Conservation (phyloP, 2,113 vertebrate genomes). For the Poeciliopsis turrubarensis region DNA sequence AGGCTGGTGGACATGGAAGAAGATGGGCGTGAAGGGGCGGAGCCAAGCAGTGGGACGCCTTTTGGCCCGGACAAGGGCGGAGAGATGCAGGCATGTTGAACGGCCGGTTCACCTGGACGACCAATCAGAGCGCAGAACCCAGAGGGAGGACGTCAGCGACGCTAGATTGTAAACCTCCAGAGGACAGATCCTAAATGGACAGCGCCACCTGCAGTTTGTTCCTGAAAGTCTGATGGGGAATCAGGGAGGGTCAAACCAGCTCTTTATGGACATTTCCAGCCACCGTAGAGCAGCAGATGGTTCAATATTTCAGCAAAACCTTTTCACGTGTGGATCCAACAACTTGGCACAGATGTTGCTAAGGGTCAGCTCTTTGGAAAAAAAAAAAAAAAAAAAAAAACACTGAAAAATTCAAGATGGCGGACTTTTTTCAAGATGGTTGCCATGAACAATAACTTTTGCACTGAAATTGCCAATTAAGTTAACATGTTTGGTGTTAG, state of each 20-base stretch:
- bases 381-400: too few species aligned
- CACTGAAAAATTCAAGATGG: too few species aligned
- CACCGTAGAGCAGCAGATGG: background rate
- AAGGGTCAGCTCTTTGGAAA: too few species aligned
- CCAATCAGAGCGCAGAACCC: background rate
- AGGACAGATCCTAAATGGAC: background rate
- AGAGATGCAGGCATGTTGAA: slow-evolving; percentile 6
- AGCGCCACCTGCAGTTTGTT: background rate
- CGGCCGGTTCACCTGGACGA: background rate
- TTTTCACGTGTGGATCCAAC: too few species aligned
- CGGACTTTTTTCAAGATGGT: too few species aligned
- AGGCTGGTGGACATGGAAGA: slow-evolving; percentile 75
- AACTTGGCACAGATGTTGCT: too few species aligned
- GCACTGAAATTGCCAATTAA: too few species aligned
- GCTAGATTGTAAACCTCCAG: background rate
- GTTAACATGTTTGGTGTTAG: too few species aligned
- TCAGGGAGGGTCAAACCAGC: background rate
- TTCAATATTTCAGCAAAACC: too few species aligned
- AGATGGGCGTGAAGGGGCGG: slow-evolving; percentile 24
- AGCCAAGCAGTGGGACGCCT: slow-evolving; percentile 26
- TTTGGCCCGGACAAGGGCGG: slow-evolving; percentile 60
- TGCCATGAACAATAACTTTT: too few species aligned
- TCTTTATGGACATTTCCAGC: background rate
- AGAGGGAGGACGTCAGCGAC: background rate
- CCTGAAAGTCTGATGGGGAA: background rate